Percentiles rank a stretch among this genome's conserved stretches.
Evolutionary conservation across 2,888 invertebrate species (phyloP).

Genomic region (Microdon myrmicae): DNA sequence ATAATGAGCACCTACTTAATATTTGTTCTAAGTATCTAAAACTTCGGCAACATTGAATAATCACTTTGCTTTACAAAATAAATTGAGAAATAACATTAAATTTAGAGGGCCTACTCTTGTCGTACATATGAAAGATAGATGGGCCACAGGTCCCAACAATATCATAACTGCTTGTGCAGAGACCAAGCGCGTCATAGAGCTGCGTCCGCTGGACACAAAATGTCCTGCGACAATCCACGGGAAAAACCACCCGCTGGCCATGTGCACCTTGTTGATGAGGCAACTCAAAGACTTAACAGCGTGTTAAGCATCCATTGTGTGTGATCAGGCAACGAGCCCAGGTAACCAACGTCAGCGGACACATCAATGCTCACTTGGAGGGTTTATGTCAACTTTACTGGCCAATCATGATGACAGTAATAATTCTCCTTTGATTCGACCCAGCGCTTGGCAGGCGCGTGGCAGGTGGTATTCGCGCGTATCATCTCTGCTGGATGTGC

Average conservation of each 20-base stretch:
- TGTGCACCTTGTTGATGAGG: constrained; percentile 26
- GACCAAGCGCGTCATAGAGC: too few relatives aligned
- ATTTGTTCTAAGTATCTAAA: too few relatives aligned
- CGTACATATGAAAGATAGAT: too few relatives aligned
- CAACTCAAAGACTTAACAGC: constrained; percentile 30
- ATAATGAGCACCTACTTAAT: too few relatives aligned
- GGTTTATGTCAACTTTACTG: constrained; percentile 46
- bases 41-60: too few relatives aligned
- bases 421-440: constrained; percentile 36
- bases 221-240: constrained; percentile 38
- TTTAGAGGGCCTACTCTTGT: too few relatives aligned
- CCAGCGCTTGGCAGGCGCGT: constrained; percentile 29
- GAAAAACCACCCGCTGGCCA: constrained; percentile 41
- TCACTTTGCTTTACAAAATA: too few relatives aligned
- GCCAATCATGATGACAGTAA: constrained; percentile 46
- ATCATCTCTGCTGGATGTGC: constrained; percentile 9
- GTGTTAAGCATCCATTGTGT: constrained; percentile 29
- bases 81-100: too few relatives aligned
- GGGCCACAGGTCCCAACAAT: too few relatives aligned
- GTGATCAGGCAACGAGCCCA: constrained; percentile 11
- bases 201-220: constrained; percentile 33
- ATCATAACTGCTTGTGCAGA: too few relatives aligned
- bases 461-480: constrained; percentile 42
- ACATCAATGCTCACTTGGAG: constrained; percentile 33
- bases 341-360: constrained; percentile 42